Base-by-base conservation (phyloP, 35 echinoderm and acorn worm species). In the Chiridota heheva region DNA sequence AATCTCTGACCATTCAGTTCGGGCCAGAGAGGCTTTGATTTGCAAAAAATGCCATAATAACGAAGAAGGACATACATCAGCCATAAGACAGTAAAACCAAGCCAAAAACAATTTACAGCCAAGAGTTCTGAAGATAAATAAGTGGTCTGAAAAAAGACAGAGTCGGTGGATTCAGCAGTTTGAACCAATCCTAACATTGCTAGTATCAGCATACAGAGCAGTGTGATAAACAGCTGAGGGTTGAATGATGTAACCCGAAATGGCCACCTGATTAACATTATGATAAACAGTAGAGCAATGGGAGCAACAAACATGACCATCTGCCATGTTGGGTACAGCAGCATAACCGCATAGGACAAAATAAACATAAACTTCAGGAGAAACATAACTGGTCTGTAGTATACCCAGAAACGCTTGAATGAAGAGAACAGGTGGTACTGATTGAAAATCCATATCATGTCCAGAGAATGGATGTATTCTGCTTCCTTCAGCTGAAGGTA, bases 381-480 rank as follows among this genome's bases (percentile, higher is more conserved):
- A 39, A 84, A 78, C 60, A 91, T 91, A 26, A 97, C 68, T 3
- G 94, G 94, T 28, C 84, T 78, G 64, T 91, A 97, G 51, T 97
- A 97, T 1, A 51, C 71, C 94, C 94, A 97, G 89, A 97, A 88
- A 16, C 86, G 94, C 27, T 81, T 69, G 75, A 91, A 97, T 5
- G 94, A 97, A 5, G 94, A 97, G 72, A 97, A 97, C 40, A 97
- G 40, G 59, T 91, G 84, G 48, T 91, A 97, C 26, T 84, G 84
- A 45, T 91, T 97, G 38, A 97, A 40, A 8, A 80, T 70, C 94
- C 94, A 97, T 47, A 97, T 88, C 17, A 76, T 59, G 43, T 91
- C 88, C 37, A 97, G 60, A 32, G 83, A 87, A 67, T 97, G 94
- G 34, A 80, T 64, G 27, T 80, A 97, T 58, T 97, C 94, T 4